Evolutionary conservation across 2,797 vertebrate species (phyloP).

Genomic region (Acanthis flammea): DNA sequence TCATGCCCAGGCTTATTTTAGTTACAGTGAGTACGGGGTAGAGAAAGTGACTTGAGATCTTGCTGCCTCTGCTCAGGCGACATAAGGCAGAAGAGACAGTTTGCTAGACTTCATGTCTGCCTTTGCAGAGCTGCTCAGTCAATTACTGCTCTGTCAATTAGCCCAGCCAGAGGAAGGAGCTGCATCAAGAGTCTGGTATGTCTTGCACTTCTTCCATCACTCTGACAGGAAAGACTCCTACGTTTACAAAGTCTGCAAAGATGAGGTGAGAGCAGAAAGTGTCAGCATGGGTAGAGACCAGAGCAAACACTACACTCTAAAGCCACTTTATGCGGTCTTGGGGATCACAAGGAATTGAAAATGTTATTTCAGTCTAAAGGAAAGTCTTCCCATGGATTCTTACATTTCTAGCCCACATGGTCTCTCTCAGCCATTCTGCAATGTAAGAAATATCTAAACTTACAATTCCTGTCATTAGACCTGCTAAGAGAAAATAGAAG

Average conservation of each 20-base stretch:
- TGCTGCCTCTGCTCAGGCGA: not conserved
- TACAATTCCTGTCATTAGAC: not conserved
- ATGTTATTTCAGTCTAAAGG: not conserved
- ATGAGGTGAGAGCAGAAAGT: slow-evolving; percentile 18
- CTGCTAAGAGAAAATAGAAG: not conserved
- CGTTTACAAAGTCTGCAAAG: not conserved
- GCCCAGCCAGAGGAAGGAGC: slow-evolving; percentile 17
- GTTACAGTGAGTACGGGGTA: not conserved
- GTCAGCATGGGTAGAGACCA: not conserved
- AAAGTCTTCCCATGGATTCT: not conserved
- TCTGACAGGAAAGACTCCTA: slow-evolving; percentile 16
- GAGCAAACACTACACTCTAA: not conserved
- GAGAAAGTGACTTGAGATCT: not conserved
- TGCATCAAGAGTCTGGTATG: slow-evolving; percentile 2
- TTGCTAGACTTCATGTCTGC: slow-evolving; percentile 39
- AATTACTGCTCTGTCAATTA: slow-evolving; percentile 22
- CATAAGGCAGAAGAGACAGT: slow-evolving; percentile 35
- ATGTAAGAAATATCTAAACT: not conserved
- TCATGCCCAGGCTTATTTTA: not conserved
- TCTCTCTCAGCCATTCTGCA: not conserved
- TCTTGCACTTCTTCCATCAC: slow-evolving; percentile 43
- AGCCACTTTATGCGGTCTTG: not conserved
- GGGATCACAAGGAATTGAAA: not conserved
- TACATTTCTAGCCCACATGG: not conserved
- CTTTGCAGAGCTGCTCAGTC: slow-evolving; percentile 16